Evolutionary conservation across 2,113 vertebrate species (phyloP), one percentile per base, ranked within the genome.

Genomic region (Varanus salvator): DNA sequence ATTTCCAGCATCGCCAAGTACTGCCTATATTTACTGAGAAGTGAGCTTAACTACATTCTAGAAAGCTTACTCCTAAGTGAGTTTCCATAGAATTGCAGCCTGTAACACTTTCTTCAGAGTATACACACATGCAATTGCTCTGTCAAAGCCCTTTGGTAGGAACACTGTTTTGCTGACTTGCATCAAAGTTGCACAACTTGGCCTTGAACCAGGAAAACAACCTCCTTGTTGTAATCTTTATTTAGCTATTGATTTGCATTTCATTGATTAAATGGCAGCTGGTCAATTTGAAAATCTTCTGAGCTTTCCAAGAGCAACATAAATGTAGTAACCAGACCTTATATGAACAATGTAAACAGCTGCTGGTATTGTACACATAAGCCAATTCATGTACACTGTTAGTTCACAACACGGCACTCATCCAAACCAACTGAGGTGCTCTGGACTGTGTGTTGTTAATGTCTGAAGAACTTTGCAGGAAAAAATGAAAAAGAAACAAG

Each of bases 151-250:
- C 8, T n/a, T 64, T 64, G 34, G 15, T 60, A 31, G 23, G 57
- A 0, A 0, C 52, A 81, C 87, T 91, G 88, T 90, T 2, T 88
- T 88, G 52, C 52, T 68, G 84, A 34, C 81, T 90, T 83, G 84
- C 31, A 75, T 17, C 87, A 19, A 8, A 87, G 23, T 87, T 86
- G 92, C 92, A 50, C 54, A 84, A 90, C 93, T 89, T 64, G 81
- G 7, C n/a, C 92, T 72, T 50, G 75, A 72, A 90, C 86, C 2
- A 9, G 76, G 92, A 78, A 48, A 90, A 1, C 29, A 23, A 83
- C 90, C 93, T 80, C 64, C 25, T 52, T 90, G 57, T 88, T 60
- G 80, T 84, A 90, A 88, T 23, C 66, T 38, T 0, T 0, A 57
- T 91, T 91, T 81, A 88, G 75, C 60, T 6, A 87, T 80, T 84